These are phyloP conservation scores for Clamator glandarius DNA, from an alignment of 2,797 vertebrate species.

Conservation along the genomic window DNA sequence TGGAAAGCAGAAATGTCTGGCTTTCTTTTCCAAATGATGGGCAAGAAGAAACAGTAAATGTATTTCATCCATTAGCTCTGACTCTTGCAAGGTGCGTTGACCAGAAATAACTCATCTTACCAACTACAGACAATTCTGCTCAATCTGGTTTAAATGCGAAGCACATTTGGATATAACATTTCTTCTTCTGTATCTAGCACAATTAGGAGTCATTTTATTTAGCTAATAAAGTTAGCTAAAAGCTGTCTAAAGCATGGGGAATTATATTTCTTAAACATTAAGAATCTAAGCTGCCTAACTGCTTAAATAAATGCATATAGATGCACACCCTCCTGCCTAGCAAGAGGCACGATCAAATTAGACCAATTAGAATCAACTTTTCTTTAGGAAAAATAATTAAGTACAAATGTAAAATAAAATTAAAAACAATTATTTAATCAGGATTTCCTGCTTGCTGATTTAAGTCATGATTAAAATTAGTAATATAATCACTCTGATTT, in stretches of 20 bases:
- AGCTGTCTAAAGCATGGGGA: not conserved
- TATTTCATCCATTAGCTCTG: not conserved
- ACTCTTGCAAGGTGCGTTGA: accelerated
- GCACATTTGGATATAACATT: not conserved
- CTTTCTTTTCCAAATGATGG: not conserved
- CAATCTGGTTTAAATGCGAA: conserved; percentile 1
- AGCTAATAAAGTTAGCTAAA: conserved; percentile 19
- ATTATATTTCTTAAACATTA: conserved; percentile 32
- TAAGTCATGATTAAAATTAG: conserved; percentile 64
- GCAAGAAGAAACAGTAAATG: not conserved
- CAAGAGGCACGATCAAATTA: conserved; percentile 55
- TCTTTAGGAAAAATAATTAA: conserved; percentile 70
- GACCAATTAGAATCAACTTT: conserved; percentile 68
- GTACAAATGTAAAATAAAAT: conserved; percentile 69
- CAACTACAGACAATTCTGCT: not conserved
- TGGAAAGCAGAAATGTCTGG: not conserved
- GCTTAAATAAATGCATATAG: conserved; percentile 31
- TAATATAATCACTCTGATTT: conserved; percentile 43
- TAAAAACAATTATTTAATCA: conserved; percentile 72
- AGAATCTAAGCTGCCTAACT: not conserved
- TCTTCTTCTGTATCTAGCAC: not conserved
- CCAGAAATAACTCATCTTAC: not conserved
- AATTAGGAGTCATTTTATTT: conserved; percentile 22
- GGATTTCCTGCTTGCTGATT: conserved; percentile 67
- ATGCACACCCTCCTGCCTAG: not conserved